phyloP scores from a whole-genome alignment of 1,140 invertebrate species.

The Heliothis subflexa region DNA sequence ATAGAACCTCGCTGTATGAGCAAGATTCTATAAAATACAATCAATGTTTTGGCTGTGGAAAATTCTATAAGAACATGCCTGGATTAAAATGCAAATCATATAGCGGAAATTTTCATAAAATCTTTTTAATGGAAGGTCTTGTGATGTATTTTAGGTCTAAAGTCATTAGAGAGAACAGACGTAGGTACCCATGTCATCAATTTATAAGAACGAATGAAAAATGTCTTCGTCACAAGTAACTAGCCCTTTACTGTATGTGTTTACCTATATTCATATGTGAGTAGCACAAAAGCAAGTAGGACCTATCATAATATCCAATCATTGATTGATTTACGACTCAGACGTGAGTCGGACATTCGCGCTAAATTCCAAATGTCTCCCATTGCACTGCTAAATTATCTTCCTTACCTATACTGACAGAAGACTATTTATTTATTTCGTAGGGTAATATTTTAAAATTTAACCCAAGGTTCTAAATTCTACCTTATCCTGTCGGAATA shows the following conservation, averaged over 20 bases:
- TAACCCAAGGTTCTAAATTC: not conserved
- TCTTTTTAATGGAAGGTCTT: too few species aligned
- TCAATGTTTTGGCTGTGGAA: too few species aligned
- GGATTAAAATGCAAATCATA: too few species aligned
- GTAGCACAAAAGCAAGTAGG: conserved; percentile 18
- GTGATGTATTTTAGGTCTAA: not conserved
- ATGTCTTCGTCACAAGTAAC: not conserved
- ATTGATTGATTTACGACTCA: conserved; percentile 15
- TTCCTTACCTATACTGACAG: conserved; percentile 28
- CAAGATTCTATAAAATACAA: too few species aligned
- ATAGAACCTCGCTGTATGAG: too few species aligned
- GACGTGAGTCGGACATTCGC: conserved; percentile 17
- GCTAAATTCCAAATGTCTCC: conserved; percentile 27
- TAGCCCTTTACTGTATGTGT: not conserved
- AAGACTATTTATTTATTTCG: conserved; percentile 26
- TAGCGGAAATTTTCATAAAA: too few species aligned
- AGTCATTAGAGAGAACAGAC: not conserved
- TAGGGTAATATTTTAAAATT: not conserved
- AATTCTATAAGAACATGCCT: too few species aligned
- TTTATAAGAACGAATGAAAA: too few species aligned
- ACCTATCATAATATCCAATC: conserved; percentile 14
- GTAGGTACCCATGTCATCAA: too few species aligned
- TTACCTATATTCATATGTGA: not conserved
- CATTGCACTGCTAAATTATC: conserved; percentile 32
- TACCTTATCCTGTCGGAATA: not conserved